These are phyloP conservation scores for Junonia oenone DNA, from an alignment of 2,888 invertebrate species.

Conservation along the genomic window DNA sequence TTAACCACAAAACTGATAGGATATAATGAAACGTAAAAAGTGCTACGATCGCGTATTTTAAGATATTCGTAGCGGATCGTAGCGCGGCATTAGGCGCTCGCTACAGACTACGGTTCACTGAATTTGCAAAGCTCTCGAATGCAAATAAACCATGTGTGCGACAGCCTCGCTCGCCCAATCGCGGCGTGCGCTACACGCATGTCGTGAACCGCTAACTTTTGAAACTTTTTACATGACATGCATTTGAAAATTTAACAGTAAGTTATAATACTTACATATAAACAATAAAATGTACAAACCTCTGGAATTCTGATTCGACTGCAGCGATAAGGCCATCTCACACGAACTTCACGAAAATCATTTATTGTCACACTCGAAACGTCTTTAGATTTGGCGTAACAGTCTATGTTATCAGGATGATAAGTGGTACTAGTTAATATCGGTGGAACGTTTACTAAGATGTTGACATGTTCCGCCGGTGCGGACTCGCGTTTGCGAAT, in stretches of 20 bases:
- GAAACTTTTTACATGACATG: slow-evolving; percentile 62
- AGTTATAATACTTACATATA: slow-evolving; percentile 34
- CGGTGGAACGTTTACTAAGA: slow-evolving; percentile 13
- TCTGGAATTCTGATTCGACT: slow-evolving; percentile 78
- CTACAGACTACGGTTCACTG: slow-evolving; percentile 73
- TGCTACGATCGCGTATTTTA: slow-evolving; percentile 38
- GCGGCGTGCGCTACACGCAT: slow-evolving; percentile 63
- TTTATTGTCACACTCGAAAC: slow-evolving; percentile 57
- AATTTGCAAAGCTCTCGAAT: slow-evolving; percentile 69
- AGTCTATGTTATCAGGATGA: slow-evolving; percentile 29
- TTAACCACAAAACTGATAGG: not conserved
- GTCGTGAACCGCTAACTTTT: slow-evolving; percentile 66
- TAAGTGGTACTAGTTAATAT: not conserved
- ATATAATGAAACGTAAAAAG: slow-evolving; percentile 3
- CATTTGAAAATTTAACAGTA: slow-evolving; percentile 39
- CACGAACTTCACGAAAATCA: slow-evolving; percentile 73
- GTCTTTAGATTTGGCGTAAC: not conserved
- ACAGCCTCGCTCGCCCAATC: slow-evolving; percentile 56
- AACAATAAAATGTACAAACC: slow-evolving; percentile 62
- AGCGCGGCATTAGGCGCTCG: slow-evolving; percentile 53
- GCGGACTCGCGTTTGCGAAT: slow-evolving; percentile 61
- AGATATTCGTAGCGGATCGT: slow-evolving; percentile 48
- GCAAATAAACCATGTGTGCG: slow-evolving; percentile 77
- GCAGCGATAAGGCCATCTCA: slow-evolving; percentile 80
- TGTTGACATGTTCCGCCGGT: slow-evolving; percentile 57